Conservation (phyloP, 2,797 vertebrate species). For the Pseudochirops corinnae region DNA sequence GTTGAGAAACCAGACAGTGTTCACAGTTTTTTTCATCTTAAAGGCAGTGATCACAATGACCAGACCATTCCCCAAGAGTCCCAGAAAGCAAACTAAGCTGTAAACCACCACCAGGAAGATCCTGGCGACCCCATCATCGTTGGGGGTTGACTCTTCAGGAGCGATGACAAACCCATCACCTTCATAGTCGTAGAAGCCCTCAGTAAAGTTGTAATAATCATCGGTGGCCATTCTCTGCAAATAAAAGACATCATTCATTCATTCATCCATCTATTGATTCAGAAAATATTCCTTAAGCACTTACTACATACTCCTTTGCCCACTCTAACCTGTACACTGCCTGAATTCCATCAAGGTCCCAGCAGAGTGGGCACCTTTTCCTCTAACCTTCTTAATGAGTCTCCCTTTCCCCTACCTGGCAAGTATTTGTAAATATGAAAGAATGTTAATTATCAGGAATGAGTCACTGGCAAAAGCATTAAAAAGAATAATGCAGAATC, state of each 20-base stretch:
- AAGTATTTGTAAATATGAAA: background rate
- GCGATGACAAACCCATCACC: fast-evolving
- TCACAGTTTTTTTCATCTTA: slow-evolving; percentile 94
- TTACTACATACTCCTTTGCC: background rate
- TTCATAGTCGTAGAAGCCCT: slow-evolving; percentile 30
- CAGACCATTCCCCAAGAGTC: slow-evolving; percentile 91
- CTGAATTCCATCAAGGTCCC: background rate
- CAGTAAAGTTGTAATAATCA: slow-evolving; percentile 52
- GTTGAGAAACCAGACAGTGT: slow-evolving; percentile 95
- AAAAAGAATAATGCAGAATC: background rate
- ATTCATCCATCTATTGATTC: background rate
- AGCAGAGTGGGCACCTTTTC: background rate
- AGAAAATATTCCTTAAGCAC: background rate
- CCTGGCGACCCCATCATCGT: slow-evolving; percentile 18
- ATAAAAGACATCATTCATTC: background rate
- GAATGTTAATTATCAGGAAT: background rate
- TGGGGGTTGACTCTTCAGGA: fast-evolving
- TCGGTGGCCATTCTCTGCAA: slow-evolving; percentile 72
- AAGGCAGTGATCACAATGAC: slow-evolving; percentile 92
- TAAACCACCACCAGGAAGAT: slow-evolving; percentile 85
- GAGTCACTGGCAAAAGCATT: background rate
- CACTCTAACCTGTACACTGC: background rate
- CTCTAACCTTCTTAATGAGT: background rate
- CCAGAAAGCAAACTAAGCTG: slow-evolving; percentile 89
- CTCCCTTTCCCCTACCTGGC: background rate